Evolutionary conservation across 2,113 vertebrate species (phyloP).

Genomic region (Phalacrocorax carbo): DNA sequence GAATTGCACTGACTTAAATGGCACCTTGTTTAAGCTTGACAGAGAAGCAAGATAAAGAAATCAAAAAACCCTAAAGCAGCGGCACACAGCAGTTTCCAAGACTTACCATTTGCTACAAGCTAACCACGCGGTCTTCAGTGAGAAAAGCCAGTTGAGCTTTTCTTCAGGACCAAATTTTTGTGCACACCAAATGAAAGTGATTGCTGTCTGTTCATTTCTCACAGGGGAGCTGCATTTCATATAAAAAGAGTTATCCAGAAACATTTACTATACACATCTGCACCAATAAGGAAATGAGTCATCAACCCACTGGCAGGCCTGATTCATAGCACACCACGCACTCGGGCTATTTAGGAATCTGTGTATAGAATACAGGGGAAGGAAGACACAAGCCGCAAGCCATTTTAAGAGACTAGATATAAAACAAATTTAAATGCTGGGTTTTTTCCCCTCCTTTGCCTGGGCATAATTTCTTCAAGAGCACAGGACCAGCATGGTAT

Average conservation of each 20-base stretch:
- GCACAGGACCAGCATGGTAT: not conserved
- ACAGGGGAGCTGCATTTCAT: not conserved
- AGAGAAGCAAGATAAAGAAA: not conserved
- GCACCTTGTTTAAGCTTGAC: not conserved
- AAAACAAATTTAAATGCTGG: not conserved
- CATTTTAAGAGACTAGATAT: not conserved
- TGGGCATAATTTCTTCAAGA: not conserved
- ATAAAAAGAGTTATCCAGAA: conserved; percentile 1
- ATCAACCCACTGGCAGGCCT: not conserved
- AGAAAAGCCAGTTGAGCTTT: not conserved
- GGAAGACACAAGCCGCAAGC: not conserved
- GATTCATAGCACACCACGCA: rapidly evolving
- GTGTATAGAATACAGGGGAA: not conserved
- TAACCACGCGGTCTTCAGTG: not conserved
- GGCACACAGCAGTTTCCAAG: not conserved
- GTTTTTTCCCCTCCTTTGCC: not conserved
- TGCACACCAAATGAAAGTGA: not conserved
- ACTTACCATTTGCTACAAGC: not conserved
- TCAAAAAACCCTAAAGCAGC: not conserved
- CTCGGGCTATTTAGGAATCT: not conserved
- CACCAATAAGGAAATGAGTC: conserved; percentile 57
- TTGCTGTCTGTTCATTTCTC: not conserved
- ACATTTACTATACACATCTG: conserved; percentile 32
- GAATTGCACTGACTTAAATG: not conserved
- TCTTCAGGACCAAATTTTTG: not conserved